phyloP scores from a whole-genome alignment of 2,113 vertebrate genomes.

The Sturnus vulgaris region DNA sequence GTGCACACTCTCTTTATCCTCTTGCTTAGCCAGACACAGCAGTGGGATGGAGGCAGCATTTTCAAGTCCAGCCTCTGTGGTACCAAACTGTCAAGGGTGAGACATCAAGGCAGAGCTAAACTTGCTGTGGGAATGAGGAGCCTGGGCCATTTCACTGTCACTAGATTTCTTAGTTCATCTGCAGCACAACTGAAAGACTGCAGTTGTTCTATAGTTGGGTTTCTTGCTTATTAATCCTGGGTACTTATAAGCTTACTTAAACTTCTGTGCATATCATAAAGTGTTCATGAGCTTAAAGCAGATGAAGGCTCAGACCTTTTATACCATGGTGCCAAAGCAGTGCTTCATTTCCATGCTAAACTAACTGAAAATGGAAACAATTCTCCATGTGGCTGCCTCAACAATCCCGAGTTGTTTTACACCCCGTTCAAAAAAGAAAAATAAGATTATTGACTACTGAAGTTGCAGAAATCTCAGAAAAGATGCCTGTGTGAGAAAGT shows the following conservation, averaged over 20 bases:
- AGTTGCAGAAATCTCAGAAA: neutral
- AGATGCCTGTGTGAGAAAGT: neutral
- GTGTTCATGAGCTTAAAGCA: neutral
- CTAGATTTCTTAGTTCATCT: neutral
- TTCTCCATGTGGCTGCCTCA: neutral
- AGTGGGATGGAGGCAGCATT: neutral
- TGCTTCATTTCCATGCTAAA: slow-evolving; percentile 8
- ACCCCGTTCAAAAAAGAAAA: neutral
- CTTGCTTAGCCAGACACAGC: neutral
- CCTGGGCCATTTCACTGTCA: neutral
- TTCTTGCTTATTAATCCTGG: neutral
- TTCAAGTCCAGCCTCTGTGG: neutral
- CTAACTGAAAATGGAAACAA: slow-evolving; percentile 1
- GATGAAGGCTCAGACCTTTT: neutral
- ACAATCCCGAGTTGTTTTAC: neutral
- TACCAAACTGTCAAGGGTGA: neutral
- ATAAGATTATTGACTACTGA: neutral
- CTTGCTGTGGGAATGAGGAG: neutral
- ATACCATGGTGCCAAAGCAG: neutral
- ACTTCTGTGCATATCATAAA: neutral
- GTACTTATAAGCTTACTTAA: neutral
- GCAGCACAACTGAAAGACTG: neutral
- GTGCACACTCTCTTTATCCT: neutral
- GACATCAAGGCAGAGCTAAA: neutral
- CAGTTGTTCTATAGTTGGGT: neutral